Percentiles rank a stretch among this genome's conserved stretches.
Evolutionary conservation across 2,888 invertebrate genomes (phyloP).

Genomic region (Eurytoma californica): DNA sequence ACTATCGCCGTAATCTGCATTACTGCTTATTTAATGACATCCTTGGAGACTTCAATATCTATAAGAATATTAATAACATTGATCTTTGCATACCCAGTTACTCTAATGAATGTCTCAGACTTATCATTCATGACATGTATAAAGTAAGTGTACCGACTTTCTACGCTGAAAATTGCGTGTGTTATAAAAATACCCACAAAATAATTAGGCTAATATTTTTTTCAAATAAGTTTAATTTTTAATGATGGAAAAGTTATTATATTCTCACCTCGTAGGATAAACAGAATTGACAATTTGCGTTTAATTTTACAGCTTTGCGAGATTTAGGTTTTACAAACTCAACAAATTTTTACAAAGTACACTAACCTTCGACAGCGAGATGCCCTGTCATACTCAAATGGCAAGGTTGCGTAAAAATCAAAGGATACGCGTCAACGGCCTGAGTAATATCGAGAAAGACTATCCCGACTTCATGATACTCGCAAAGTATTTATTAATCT

Average conservation of each 20-base stretch:
- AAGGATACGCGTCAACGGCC: too few relatives aligned
- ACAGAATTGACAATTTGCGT: not conserved
- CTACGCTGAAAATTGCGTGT: too few relatives aligned
- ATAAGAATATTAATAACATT: not conserved
- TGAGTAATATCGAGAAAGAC: too few relatives aligned
- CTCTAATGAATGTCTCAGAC: not conserved
- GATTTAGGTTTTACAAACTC: not conserved
- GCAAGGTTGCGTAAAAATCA: too few relatives aligned
- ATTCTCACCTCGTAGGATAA: too few relatives aligned
- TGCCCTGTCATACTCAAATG: too few relatives aligned
- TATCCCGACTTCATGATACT: too few relatives aligned
- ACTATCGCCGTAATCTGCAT: not conserved
- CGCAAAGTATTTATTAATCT: too few relatives aligned
- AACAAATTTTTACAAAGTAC: not conserved
- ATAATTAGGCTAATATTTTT: too few relatives aligned
- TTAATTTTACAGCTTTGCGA: not conserved
- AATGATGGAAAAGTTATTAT: too few relatives aligned
- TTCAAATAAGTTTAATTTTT: too few relatives aligned
- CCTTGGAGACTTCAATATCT: not conserved
- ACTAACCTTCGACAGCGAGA: not conserved
- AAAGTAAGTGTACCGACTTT: not conserved
- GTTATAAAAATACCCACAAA: too few relatives aligned
- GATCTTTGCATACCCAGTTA: not conserved
- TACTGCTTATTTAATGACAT: not conserved
- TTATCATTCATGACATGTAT: not conserved